Evolutionary conservation across 2,797 vertebrate genomes (phyloP).

Genomic region (Neosilurus hyrtlii): DNA sequence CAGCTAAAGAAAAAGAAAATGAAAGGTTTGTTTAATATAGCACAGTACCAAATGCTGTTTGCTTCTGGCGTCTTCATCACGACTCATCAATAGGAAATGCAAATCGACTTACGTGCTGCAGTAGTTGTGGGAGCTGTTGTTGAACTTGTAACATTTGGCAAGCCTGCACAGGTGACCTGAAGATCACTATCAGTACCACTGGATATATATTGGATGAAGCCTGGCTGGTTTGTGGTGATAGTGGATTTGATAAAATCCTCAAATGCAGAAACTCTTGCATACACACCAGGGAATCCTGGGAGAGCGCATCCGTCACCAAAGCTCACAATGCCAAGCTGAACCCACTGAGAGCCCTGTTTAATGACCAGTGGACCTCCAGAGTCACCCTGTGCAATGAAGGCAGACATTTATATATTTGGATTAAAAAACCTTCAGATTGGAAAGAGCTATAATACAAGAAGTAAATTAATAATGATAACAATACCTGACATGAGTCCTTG

Average conservation of each 20-base stretch:
- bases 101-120: conserved; percentile 37
- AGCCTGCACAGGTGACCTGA: conserved; percentile 33
- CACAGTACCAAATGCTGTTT: neutral
- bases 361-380: conserved; percentile 57
- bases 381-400: conserved; percentile 54
- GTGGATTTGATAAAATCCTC: conserved; percentile 56
- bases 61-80: neutral
- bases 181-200: conserved; percentile 58
- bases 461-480: neutral
- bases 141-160: conserved; percentile 18
- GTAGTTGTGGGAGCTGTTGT: neutral
- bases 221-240: conserved; percentile 10
- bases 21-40: neutral
- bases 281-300: conserved; percentile 32
- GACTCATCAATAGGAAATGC: neutral
- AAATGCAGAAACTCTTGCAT: conserved; percentile 59
- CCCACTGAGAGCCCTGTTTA: conserved; percentile 14
- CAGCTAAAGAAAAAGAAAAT: conserved; percentile 53
- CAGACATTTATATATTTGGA: neutral
- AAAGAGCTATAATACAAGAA: neutral
- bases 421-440: neutral
- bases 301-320: conserved; percentile 21
- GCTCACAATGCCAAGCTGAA: conserved; percentile 64
- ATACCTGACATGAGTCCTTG: conserved; percentile 65
- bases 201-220: conserved; percentile 52